These are phyloP conservation scores for Phenganax subtilis DNA, from an alignment of 92 coral and sea anemone species.

Conservation along the genomic window DNA sequence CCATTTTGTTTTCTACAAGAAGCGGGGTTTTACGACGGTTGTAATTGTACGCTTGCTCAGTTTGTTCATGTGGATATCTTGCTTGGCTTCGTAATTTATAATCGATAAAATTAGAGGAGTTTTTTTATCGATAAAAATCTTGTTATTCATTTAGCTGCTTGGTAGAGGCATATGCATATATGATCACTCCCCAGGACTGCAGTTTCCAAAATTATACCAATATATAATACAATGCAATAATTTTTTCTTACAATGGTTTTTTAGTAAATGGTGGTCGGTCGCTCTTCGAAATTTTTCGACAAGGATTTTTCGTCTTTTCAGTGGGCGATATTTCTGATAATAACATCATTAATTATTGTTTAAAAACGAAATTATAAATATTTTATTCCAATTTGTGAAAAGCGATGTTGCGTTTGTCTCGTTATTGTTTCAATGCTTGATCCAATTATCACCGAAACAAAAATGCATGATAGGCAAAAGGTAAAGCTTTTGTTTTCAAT, in stretches of 20 bases:
- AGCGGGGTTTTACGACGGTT: no score
- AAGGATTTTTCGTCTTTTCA: no score
- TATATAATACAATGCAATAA: not conserved
- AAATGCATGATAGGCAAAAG: not conserved
- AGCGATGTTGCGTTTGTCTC: not conserved
- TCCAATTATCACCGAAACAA: slow-evolving; percentile 11
- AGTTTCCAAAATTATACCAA: not conserved
- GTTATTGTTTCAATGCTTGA: slow-evolving; percentile 3
- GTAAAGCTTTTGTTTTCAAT: no score
- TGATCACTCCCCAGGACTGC: not conserved
- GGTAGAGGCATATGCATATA: not conserved
- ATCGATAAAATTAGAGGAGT: slow-evolving; percentile 9
- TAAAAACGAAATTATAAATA: slow-evolving; percentile 40
- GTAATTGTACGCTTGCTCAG: not conserved
- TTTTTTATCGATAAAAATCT: slow-evolving; percentile 7
- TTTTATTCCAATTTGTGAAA: slow-evolving; percentile 27
- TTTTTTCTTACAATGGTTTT: not conserved
- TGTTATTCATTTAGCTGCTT: slow-evolving; percentile 9
- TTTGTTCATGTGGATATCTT: not conserved
- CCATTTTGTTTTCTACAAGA: no score
- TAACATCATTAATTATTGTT: slow-evolving; percentile 27
- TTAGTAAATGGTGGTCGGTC: no score
- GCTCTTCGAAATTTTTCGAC: not conserved
- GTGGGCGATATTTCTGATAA: not conserved
- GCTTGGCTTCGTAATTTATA: slow-evolving; percentile 6